These are phyloP conservation scores for Troides helena DNA, from an alignment of 2,888 invertebrate species.

Conservation along the genomic window DNA sequence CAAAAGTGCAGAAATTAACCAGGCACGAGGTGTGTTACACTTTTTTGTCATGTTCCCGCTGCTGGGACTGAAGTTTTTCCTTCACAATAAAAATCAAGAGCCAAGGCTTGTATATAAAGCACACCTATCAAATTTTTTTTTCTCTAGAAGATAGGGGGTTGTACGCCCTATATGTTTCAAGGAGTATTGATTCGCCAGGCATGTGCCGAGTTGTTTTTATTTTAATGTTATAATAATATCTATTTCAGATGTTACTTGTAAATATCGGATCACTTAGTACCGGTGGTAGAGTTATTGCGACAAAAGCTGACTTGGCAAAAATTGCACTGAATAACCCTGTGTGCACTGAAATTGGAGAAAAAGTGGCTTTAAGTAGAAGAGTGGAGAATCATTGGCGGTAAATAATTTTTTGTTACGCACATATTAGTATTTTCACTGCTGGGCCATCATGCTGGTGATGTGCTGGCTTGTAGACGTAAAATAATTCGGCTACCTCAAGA, in stretches of 20 bases:
- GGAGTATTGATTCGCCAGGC: too few species aligned
- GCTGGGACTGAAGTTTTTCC: too few species aligned
- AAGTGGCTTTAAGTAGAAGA: slow-evolving; percentile 98
- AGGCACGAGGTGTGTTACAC: slow-evolving; percentile 87
- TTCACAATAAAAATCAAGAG: too few species aligned
- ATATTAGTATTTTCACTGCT: too few species aligned
- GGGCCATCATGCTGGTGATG: too few species aligned
- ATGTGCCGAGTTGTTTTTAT: too few species aligned
- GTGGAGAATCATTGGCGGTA: slow-evolving; percentile 99
- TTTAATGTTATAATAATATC: background rate
- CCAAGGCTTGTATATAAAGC: too few species aligned
- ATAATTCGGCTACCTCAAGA: too few species aligned
- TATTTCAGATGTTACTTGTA: slow-evolving; percentile 89
- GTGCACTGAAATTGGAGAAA: slow-evolving; percentile 99
- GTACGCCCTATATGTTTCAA: too few species aligned
- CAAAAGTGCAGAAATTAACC: slow-evolving; percentile 96
- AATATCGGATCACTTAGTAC: slow-evolving; percentile 99
- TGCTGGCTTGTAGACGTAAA: too few species aligned
- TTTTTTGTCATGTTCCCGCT: background rate
- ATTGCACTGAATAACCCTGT: slow-evolving; percentile 98
- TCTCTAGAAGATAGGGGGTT: too few species aligned
- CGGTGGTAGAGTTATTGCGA: slow-evolving; percentile 96
- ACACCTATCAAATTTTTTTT: too few species aligned
- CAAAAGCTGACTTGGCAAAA: slow-evolving; percentile 98
- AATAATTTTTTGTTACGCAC: background rate